Conservation (phyloP, 2,797 vertebrate species). For the Enteromius paludinosus region DNA sequence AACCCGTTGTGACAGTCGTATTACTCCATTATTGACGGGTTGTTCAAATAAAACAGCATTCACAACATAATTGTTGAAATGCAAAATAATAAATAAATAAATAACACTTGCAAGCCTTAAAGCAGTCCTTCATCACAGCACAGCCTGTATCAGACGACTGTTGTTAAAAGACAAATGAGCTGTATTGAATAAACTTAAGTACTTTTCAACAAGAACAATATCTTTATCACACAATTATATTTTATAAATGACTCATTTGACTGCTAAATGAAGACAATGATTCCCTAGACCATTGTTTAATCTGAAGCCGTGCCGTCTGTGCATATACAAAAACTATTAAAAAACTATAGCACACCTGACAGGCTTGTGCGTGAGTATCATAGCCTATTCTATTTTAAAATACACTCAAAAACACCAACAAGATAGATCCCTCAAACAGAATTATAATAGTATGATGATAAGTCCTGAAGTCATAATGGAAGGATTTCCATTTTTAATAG, state of each 20-base stretch:
- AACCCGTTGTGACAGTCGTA: neutral
- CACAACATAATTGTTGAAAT: too few relatives aligned
- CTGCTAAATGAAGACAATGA: neutral
- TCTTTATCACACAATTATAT: neutral
- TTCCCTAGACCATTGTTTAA: neutral
- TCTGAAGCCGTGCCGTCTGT: neutral
- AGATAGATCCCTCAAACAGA: constrained; percentile 36
- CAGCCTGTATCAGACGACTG: neutral
- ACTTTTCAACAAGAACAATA: neutral
- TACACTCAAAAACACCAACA: constrained; percentile 22
- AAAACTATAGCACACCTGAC: constrained; percentile 7
- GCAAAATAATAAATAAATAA: too few relatives aligned
- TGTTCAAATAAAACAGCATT: neutral
- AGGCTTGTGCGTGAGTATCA: constrained; percentile 5
- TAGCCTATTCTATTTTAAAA: constrained; percentile 21
- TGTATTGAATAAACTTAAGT: neutral
- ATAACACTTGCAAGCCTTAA: too few relatives aligned
- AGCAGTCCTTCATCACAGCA: neutral
- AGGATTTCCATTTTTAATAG: constrained; percentile 33
- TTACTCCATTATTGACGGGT: neutral
- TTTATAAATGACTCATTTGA: neutral
- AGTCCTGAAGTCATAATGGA: constrained; percentile 38
- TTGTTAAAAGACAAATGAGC: neutral
- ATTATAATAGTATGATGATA: constrained; percentile 15
- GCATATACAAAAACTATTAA: constrained; percentile 1